Percentiles rank a stretch among this genome's conserved stretches.
Evolutionary conservation across 2,888 invertebrate genomes (phyloP).

Genomic region (Cryptophagus acutangulus): DNA sequence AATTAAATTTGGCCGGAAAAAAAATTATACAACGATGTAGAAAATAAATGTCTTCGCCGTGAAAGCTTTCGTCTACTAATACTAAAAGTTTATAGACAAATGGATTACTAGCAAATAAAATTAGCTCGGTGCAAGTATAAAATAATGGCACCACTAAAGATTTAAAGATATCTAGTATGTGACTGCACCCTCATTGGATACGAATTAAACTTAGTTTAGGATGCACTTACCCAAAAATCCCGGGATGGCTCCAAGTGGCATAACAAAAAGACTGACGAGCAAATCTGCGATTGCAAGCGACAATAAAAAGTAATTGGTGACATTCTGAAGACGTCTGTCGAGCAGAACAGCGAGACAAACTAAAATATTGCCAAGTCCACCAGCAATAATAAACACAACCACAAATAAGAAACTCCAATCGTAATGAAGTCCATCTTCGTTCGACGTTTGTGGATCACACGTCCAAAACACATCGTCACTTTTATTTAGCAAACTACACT

Average conservation of each 20-base stretch:
- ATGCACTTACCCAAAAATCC: slow-evolving; percentile 80
- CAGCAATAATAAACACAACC: slow-evolving; percentile 79
- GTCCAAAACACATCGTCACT: slow-evolving; percentile 35
- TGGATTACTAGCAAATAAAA: background rate
- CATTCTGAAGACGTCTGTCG: slow-evolving; percentile 87
- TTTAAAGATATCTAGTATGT: background rate
- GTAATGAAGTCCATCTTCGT: slow-evolving; percentile 44
- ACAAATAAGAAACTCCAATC: slow-evolving; percentile 84
- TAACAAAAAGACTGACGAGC: slow-evolving; percentile 87
- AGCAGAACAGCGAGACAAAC: slow-evolving; percentile 90
- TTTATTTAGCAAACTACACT: slow-evolving; percentile 32
- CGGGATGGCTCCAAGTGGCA: slow-evolving; percentile 92
- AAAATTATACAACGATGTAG: background rate
- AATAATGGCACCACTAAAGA: background rate
- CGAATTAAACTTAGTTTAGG: background rate
- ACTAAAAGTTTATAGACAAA: background rate
- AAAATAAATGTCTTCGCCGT: background rate
- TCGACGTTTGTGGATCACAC: slow-evolving; percentile 24
- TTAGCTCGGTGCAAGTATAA: background rate
- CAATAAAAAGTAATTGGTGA: slow-evolving; percentile 92
- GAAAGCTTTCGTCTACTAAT: background rate
- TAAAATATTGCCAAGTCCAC: slow-evolving; percentile 85
- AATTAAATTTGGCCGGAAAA: no score
- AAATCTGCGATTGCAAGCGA: slow-evolving; percentile 92
- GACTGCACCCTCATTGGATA: background rate